These are phyloP conservation scores for Pterostichus niger DNA, from an alignment of 2,888 invertebrate genomes.

Conservation along the genomic window DNA sequence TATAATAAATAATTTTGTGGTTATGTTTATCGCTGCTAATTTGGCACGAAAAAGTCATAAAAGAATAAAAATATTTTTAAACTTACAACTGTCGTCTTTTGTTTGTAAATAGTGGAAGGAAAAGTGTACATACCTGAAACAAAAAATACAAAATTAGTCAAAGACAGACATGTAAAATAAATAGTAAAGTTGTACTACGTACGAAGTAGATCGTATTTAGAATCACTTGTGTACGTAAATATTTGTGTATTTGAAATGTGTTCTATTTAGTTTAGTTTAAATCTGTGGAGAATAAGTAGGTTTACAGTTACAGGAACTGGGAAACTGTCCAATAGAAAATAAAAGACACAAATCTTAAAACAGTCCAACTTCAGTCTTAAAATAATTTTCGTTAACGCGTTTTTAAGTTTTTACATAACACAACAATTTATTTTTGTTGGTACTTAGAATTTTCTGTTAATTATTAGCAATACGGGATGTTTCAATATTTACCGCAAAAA, in stretches of 20 bases:
- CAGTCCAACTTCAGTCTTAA: background rate
- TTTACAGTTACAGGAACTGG: conserved; percentile 22
- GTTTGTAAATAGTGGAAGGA: background rate
- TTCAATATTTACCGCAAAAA: too few species aligned
- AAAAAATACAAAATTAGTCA: conserved; percentile 23
- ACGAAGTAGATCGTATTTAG: conserved; percentile 23
- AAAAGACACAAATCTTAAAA: conserved; percentile 2
- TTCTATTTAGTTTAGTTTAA: conserved; percentile 6
- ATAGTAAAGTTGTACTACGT: background rate
- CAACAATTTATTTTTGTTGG: too few species aligned
- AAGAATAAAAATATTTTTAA: background rate
- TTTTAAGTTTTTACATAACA: too few species aligned
- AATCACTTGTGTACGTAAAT: conserved; percentile 14
- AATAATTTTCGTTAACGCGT: too few species aligned
- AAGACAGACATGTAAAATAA: background rate
- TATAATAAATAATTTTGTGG: background rate
- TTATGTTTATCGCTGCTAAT: background rate
- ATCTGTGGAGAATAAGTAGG: conserved; percentile 1
- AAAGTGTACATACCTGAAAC: conserved; percentile 29
- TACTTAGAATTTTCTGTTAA: too few species aligned
- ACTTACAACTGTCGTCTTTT: background rate
- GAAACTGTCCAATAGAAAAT: conserved; percentile 22
- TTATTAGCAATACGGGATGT: too few species aligned
- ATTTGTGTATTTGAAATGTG: conserved; percentile 2
- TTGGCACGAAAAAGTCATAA: conserved; percentile 2